A percentile compares a stretch with the other conserved stretches of the same genome.
phyloP scores from a whole-genome alignment of 64 coral and sea anemone genomes.

The Hydrozoanthus tunicans region DNA sequence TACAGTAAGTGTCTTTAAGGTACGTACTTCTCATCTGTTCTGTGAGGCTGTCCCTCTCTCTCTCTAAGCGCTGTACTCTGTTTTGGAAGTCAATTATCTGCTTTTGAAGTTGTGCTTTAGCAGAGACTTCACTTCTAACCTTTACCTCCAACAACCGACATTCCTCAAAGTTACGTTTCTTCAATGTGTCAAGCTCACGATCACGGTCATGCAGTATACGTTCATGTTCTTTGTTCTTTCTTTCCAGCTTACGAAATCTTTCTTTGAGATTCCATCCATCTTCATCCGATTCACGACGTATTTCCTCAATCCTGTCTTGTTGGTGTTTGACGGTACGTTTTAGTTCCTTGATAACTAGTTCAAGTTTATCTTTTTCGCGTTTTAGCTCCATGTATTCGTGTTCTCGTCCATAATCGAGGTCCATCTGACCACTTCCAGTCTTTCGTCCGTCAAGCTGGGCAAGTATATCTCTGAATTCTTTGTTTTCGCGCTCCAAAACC shows the following conservation, averaged over 20 bases:
- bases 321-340: conserved; percentile 74
- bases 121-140: conserved; percentile 65
- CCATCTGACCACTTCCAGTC: conserved; percentile 52
- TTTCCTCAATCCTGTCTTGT: conserved; percentile 88
- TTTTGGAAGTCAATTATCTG: conserved; percentile 78
- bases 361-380: conserved; percentile 61
- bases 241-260: conserved; percentile 69
- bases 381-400: conserved; percentile 77
- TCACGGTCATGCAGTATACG: conserved; percentile 66
- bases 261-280: conserved; percentile 79
- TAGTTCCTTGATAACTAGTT: conserved; percentile 63
- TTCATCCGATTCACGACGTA: conserved; percentile 65
- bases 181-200: conserved; percentile 56
- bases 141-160: conserved; percentile 66
- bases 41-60: conserved; percentile 59
- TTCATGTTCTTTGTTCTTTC: conserved; percentile 65
- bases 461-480: conserved; percentile 86
- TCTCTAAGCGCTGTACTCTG: conserved; percentile 69
- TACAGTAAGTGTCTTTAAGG: conserved; percentile 46
- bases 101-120: conserved; percentile 58
- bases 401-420: conserved; percentile 67
- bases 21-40: conserved; percentile 54
- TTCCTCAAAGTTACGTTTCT: conserved; percentile 73
- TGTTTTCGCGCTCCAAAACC: conserved; percentile 78
- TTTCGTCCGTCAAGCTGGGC: conserved; percentile 69